phyloP scores from a whole-genome alignment of 2,888 invertebrate species.

The Odontomyia ornata region DNA sequence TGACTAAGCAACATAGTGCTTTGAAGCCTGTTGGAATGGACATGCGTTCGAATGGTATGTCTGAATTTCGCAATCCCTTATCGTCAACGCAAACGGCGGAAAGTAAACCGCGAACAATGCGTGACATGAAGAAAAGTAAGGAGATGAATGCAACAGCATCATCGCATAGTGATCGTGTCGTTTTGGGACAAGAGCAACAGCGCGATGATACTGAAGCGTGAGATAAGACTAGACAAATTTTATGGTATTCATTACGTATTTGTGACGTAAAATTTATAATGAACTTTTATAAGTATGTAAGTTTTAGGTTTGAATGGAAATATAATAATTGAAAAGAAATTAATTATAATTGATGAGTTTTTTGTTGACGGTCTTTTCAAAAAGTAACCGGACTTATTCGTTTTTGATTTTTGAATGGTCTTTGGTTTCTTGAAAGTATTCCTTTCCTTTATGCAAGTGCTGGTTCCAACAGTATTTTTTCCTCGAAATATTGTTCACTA shows the following conservation, averaged over 20 bases:
- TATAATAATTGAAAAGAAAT: too few relatives aligned
- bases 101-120: slow-evolving; percentile 52
- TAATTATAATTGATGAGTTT: background rate
- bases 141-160: slow-evolving; percentile 1
- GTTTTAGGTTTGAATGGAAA: too few relatives aligned
- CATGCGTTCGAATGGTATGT: slow-evolving; percentile 45
- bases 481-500: too few relatives aligned
- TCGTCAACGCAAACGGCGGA: slow-evolving; percentile 28
- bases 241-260: background rate
- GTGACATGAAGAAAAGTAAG: slow-evolving; percentile 52
- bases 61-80: slow-evolving; percentile 53
- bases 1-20: slow-evolving; percentile 52
- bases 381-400: too few relatives aligned
- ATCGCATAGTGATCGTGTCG: slow-evolving; percentile 11
- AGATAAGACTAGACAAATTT: slow-evolving; percentile 12
- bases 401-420: too few relatives aligned
- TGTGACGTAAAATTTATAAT: slow-evolving; percentile 25
- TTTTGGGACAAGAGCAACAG: slow-evolving; percentile 33
- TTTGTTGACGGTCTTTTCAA: too few relatives aligned
- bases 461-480: too few relatives aligned
- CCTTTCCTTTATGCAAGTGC: too few relatives aligned
- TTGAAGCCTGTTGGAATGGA: slow-evolving; percentile 43
- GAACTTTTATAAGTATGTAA: background rate
- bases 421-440: too few relatives aligned
- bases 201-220: slow-evolving; percentile 42